Percentiles rank a stretch among this genome's conserved stretches.
phyloP scores from a whole-genome alignment of 2,888 invertebrate genomes.

The Sicus ferrugineus region DNA sequence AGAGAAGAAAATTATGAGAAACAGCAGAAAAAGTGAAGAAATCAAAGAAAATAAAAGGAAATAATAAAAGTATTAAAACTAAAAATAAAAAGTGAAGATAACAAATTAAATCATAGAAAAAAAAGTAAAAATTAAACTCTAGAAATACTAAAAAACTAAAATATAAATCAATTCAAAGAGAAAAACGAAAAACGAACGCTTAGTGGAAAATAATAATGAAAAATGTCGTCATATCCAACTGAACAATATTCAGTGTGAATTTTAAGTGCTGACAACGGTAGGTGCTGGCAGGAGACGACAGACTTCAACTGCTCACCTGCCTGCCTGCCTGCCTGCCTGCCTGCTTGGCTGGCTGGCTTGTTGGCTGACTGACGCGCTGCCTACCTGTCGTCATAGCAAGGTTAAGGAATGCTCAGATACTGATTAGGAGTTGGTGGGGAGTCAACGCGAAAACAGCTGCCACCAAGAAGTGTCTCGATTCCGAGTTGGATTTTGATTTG shows the following conservation, averaged over 20 bases:
- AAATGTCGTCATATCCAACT: slow-evolving; percentile 32
- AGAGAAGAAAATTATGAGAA: slow-evolving; percentile 30
- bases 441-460: not conserved
- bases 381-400: not conserved
- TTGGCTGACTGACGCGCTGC: not conserved
- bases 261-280: slow-evolving; percentile 23
- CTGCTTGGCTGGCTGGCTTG: not conserved
- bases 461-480: not conserved
- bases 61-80: slow-evolving; percentile 6
- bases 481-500: not conserved
- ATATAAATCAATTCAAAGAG: slow-evolving; percentile 8
- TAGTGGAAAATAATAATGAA: slow-evolving; percentile 23
- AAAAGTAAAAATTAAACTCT: not conserved
- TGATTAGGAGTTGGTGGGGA: slow-evolving; percentile 16
- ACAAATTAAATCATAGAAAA: not conserved
- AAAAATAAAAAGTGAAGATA: slow-evolving; percentile 3
- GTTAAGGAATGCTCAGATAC: slow-evolving; percentile 22
- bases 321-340: not conserved
- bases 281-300: slow-evolving; percentile 15
- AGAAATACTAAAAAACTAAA: slow-evolving; percentile 14
- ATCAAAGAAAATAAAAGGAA: slow-evolving; percentile 19
- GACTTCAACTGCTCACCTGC: slow-evolving; percentile 3
- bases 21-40: not conserved
- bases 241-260: slow-evolving; percentile 31
- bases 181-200: not conserved